Base-by-base conservation (phyloP, 35 echinoderm and acorn worm genomes). In the Apostichopus californicus region DNA sequence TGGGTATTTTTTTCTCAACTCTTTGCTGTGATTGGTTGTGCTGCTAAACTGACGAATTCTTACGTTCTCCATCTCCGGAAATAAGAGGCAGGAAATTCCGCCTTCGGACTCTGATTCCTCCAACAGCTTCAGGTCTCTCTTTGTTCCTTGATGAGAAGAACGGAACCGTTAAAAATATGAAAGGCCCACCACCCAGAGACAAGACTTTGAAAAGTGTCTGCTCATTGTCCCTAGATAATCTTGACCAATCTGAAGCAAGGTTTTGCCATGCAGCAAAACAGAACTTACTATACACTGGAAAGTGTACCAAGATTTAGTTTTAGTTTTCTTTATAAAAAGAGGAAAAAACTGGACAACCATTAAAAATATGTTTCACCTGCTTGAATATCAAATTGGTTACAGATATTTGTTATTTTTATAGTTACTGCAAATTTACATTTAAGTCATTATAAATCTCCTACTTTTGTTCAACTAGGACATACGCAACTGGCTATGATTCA, bases 31-130 rank as follows among this genome's bases (percentile, higher is more conserved):
- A 34, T 57, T 53, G 59, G 34, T 53, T 6, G 56, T 88, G 14
- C 55, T 54, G 23, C 66, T 53, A 17, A 88, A 68, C 86, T 88
- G 86, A 54, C 20, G 64, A 3, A 88, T 73, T 70, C 86, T 65
- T 25, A 90, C 89, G 8, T 71, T 71, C 55, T 90, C 89, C 89
- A 90, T 90, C 28, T 77, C 52, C 34, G 89, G 89, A 6, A 90
- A 2, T 14, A 90, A 78, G 15, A 90, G 71, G 57, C 89, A 90
- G 46, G 71, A 78, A 24, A 90, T 57, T 2, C 89, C 89, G 8
- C 89, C 89, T 59, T 90, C 72, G 5, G 71, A 18, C 54, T 90
- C 89, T 54, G 89, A 78, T 18, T 90, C 89, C 9, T 64, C 73
- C 24, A 78, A 23, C 21, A 78, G 54, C 46, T 77, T 6, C 55